Percentiles rank a stretch among this genome's conserved stretches.
Conservation (phyloP, 2,113 vertebrate genomes). For the Tenebrosternarchus preto region DNA sequence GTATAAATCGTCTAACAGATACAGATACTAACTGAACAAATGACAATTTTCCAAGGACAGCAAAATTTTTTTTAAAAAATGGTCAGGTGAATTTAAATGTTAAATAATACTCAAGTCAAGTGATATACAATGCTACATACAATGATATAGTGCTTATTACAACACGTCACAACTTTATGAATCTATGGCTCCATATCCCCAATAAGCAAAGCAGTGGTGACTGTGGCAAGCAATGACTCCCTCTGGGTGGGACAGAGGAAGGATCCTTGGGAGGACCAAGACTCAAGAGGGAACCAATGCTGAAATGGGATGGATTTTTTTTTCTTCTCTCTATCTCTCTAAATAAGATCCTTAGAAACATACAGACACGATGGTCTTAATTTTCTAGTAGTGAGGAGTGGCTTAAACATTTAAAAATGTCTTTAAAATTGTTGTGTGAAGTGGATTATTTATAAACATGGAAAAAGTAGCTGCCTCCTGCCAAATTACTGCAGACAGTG, state of each 20-base stretch:
- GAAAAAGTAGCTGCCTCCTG: not conserved
- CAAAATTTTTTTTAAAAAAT: conserved; percentile 33
- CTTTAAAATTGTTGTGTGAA: not conserved
- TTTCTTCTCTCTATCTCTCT: conserved; percentile 29
- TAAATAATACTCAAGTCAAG: not conserved
- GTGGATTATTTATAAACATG: conserved; percentile 28
- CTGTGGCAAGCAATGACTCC: no score
- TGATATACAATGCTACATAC: no score
- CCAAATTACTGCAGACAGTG: no score
- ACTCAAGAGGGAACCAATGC: no score
- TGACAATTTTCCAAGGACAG: not conserved
- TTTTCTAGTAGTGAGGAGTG: conserved; percentile 69
- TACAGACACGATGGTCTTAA: conserved; percentile 66
- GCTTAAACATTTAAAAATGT: conserved; percentile 51
- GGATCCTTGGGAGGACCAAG: no score
- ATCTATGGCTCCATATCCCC: no score
- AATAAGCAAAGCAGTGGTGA: no score
- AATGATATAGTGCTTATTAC: no score
- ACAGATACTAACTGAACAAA: not conserved
- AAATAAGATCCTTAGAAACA: conserved; percentile 67
- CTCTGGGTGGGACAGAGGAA: no score
- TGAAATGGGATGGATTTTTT: conserved; percentile 56
- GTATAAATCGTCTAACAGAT: not conserved
- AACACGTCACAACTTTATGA: no score
- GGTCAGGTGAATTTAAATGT: conserved; percentile 60